Percentiles rank a stretch among this genome's conserved stretches.
phyloP scores from a whole-genome alignment of 2,113 vertebrate species.

The Ovibos moschatus region DNA sequence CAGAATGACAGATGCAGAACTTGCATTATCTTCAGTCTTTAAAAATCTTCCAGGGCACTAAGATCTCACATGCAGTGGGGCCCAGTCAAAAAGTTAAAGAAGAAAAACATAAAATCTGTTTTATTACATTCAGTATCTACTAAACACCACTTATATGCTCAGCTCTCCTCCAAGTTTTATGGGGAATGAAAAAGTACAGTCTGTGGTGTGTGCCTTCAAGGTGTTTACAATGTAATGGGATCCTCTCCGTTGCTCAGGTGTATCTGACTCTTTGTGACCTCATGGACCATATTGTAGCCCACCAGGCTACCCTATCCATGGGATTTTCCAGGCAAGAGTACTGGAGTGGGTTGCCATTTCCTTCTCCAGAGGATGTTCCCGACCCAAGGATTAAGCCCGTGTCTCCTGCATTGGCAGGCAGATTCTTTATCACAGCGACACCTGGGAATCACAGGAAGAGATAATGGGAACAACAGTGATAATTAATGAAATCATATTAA shows the following conservation, averaged over 20 bases:
- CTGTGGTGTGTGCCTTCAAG: neutral
- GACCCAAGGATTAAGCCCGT: neutral
- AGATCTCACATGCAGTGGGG: neutral
- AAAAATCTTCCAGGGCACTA: neutral
- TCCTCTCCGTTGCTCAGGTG: neutral
- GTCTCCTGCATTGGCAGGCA: neutral
- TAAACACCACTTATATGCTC: neutral
- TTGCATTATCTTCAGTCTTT: neutral
- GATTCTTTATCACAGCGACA: neutral
- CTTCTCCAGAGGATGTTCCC: neutral
- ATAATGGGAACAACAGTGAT: neutral
- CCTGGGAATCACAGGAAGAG: neutral
- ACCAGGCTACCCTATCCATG: neutral
- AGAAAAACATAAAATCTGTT: neutral
- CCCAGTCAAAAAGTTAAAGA: neutral
- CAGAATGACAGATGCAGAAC: neutral
- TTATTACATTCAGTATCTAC: slow-evolving; percentile 7
- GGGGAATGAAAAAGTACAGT: neutral
- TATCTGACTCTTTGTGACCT: neutral
- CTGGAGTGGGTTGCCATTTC: neutral
- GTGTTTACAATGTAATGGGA: neutral
- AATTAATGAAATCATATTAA: neutral
- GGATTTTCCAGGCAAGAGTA: neutral
- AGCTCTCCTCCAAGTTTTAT: neutral
- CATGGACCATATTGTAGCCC: neutral